Conservation (phyloP, 2,888 invertebrate genomes). For the Coenonympha arcania region DNA sequence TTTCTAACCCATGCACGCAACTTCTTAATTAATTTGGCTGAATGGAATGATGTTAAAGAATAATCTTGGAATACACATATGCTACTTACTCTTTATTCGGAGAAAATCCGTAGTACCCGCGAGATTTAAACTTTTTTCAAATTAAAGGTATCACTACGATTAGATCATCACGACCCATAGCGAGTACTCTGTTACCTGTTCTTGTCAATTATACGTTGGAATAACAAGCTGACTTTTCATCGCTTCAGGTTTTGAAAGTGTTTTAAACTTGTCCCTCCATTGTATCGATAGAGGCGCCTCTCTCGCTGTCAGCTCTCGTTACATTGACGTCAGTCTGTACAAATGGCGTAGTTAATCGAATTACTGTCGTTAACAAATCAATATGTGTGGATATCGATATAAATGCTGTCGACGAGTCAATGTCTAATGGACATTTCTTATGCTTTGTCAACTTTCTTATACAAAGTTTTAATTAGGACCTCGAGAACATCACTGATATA, state of each 20-base stretch:
- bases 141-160: not conserved
- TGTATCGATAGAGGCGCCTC: slow-evolving; percentile 10
- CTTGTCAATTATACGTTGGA: slow-evolving; percentile 10
- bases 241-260: slow-evolving; percentile 14
- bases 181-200: not conserved
- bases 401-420: slow-evolving; percentile 11
- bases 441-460: not conserved
- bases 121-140: not conserved
- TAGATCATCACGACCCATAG: slow-evolving; percentile 3
- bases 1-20: no score
- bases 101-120: no score
- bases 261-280: slow-evolving; percentile 11
- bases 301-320: slow-evolving; percentile 24
- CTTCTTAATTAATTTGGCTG: no score
- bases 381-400: slow-evolving; percentile 16
- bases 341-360: slow-evolving; percentile 22
- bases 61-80: no score
- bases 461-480: slow-evolving; percentile 9
- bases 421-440: slow-evolving; percentile 12
- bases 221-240: slow-evolving; percentile 11
- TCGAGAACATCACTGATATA: not conserved
- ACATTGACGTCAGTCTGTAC: slow-evolving; percentile 21
- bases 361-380: slow-evolving; percentile 19
- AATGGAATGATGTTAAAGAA: no score
- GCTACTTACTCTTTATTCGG: no score